phyloP scores from a whole-genome alignment of 2,797 vertebrate genomes.

The Mus caroli region DNA sequence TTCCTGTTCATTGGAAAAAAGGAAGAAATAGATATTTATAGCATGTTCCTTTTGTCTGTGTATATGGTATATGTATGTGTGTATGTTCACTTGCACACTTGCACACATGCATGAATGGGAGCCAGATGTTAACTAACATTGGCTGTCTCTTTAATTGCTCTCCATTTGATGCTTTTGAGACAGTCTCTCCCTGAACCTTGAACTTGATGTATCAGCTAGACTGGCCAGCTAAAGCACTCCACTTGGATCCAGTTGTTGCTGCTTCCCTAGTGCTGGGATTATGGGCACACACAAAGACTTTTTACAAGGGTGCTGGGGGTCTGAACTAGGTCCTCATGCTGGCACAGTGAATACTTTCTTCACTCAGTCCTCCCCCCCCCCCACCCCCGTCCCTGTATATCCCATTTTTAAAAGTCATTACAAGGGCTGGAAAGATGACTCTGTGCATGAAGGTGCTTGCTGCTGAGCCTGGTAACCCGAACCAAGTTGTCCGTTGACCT shows the following conservation, averaged over 20 bases:
- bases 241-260: not conserved
- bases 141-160: not conserved
- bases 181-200: not conserved
- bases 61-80: not conserved
- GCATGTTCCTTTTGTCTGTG: not conserved
- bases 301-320: not conserved
- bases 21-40: slow-evolving; percentile 57
- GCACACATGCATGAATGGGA: not conserved
- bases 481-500: not conserved
- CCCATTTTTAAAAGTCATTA: not conserved
- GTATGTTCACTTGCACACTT: not conserved
- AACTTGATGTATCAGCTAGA: not conserved
- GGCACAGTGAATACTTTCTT: not conserved
- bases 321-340: not conserved
- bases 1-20: slow-evolving; percentile 26
- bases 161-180: not conserved
- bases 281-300: not conserved
- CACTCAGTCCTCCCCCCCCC: too few relatives aligned
- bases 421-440: not conserved
- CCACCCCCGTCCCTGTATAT: not conserved
- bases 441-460: too few relatives aligned
- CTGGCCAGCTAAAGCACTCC: too few relatives aligned
- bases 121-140: too few relatives aligned
- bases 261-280: not conserved
- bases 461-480: not conserved